These are phyloP conservation scores for Cydia fagiglandana DNA, from an alignment of 1,140 invertebrate species.

Conservation along the genomic window DNA sequence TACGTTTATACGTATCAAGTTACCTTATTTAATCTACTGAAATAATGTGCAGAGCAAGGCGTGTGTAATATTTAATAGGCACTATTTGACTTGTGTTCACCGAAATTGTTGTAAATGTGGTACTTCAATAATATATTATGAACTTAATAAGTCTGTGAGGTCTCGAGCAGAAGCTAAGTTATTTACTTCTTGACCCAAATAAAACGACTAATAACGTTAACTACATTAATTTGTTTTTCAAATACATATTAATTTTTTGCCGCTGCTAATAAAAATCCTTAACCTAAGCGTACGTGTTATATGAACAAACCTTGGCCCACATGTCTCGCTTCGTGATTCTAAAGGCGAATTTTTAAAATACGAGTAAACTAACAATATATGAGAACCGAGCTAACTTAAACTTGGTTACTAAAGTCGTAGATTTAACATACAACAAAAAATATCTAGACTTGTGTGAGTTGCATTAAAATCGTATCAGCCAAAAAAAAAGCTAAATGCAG, in stretches of 20 bases:
- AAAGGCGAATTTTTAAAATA: conserved; percentile 29
- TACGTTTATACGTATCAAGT: neutral
- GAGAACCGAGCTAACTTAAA: neutral
- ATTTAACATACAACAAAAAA: neutral
- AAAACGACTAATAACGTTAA: neutral
- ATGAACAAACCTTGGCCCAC: conserved; percentile 21
- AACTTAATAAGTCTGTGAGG: no score
- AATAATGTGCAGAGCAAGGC: no score
- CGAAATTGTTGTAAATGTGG: no score
- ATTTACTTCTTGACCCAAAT: neutral
- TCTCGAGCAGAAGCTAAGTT: no score
- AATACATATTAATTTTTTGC: conserved; percentile 26
- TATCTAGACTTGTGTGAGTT: neutral
- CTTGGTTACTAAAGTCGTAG: neutral
- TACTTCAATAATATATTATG: no score
- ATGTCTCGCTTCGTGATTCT: conserved; percentile 22
- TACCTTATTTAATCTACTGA: neutral
- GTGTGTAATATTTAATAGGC: no score
- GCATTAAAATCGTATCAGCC: neutral
- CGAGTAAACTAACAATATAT: conserved; percentile 18
- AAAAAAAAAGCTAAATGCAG: conserved; percentile 13
- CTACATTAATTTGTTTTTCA: conserved; percentile 2
- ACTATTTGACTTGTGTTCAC: no score
- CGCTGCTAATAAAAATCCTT: conserved; percentile 20
- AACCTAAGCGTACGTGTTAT: conserved; percentile 30